These are phyloP conservation scores for Corythornis madagascariensis DNA, from an alignment of 2,113 vertebrate species.

Conservation along the genomic window DNA sequence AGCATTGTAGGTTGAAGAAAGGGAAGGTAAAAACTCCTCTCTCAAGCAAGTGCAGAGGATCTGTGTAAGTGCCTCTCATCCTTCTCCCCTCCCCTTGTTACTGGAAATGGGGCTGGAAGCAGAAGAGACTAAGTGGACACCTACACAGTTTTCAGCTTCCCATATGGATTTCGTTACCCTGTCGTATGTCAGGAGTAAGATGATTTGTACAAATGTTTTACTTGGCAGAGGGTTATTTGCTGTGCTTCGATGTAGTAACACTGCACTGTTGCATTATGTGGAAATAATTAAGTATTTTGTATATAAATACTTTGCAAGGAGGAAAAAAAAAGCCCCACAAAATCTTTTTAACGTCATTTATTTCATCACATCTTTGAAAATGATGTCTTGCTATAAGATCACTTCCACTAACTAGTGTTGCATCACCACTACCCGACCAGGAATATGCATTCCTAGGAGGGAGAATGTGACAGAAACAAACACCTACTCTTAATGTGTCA, in stretches of 20 bases:
- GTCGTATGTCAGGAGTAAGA: not conserved
- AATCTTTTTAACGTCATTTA: not conserved
- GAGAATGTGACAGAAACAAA: conserved; percentile 63
- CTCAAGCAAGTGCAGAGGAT: not conserved
- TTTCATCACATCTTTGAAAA: conserved; percentile 18
- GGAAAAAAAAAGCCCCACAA: rapidly evolving
- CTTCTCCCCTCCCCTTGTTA: not conserved
- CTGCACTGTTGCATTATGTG: not conserved
- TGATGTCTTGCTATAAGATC: conserved; percentile 24
- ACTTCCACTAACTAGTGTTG: conserved; percentile 13
- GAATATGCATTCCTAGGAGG: conserved; percentile 23
- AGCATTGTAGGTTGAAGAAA: not conserved
- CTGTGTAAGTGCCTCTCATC: not conserved
- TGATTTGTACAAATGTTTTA: not conserved
- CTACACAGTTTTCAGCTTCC: not conserved
- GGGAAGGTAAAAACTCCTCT: not conserved
- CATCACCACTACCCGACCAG: not conserved
- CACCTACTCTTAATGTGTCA: conserved; percentile 58
- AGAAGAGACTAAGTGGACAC: not conserved
- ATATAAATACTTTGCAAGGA: not conserved
- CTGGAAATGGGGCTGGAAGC: not conserved
- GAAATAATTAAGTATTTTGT: not conserved
- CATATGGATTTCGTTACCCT: not conserved
- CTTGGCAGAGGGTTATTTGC: not conserved
- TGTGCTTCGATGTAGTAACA: not conserved